phyloP scores from a whole-genome alignment of 1,140 invertebrate species.

The Drosophila triauraria region DNA sequence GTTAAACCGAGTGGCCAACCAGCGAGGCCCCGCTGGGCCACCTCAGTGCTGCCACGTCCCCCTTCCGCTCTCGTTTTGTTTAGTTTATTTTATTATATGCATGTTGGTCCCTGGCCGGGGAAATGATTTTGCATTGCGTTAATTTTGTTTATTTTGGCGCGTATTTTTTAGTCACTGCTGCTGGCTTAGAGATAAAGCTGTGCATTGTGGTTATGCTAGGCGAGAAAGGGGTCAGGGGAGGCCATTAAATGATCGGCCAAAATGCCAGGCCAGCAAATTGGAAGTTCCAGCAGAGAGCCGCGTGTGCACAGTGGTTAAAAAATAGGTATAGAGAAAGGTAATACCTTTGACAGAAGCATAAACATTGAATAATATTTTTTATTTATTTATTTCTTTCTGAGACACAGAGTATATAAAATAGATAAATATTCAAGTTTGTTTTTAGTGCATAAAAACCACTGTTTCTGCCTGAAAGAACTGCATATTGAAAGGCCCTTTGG shows the following conservation, averaged over 20 bases:
- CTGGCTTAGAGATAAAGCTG: conserved; percentile 49
- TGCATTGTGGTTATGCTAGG: conserved; percentile 20
- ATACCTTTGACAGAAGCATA: not conserved
- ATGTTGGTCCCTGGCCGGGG: conserved; percentile 48
- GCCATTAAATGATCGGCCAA: conserved; percentile 58
- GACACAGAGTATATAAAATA: too few species aligned
- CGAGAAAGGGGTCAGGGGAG: not conserved
- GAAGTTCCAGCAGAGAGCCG: not conserved
- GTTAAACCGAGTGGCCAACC: conserved; percentile 81
- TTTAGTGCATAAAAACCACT: not conserved
- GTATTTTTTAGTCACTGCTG: conserved; percentile 54
- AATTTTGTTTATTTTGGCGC: conserved; percentile 69
- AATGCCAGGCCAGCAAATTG: conserved; percentile 33
- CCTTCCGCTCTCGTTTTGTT: conserved; percentile 3
- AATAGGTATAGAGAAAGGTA: not conserved
- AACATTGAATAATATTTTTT: not conserved
- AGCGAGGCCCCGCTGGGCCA: conserved; percentile 34
- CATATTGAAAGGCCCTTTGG: conserved; percentile 45
- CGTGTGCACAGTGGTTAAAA: not conserved
- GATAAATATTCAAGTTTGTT: not conserved
- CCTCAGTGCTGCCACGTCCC: conserved; percentile 8
- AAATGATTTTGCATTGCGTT: conserved; percentile 71
- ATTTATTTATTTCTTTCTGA: not conserved
- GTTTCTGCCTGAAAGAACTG: conserved; percentile 25
- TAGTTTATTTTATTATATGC: conserved; percentile 74